Percentiles rank a stretch among this genome's conserved stretches.
Evolutionary conservation across 2,888 invertebrate species (phyloP).

Genomic region (Itoplectis maculator): DNA sequence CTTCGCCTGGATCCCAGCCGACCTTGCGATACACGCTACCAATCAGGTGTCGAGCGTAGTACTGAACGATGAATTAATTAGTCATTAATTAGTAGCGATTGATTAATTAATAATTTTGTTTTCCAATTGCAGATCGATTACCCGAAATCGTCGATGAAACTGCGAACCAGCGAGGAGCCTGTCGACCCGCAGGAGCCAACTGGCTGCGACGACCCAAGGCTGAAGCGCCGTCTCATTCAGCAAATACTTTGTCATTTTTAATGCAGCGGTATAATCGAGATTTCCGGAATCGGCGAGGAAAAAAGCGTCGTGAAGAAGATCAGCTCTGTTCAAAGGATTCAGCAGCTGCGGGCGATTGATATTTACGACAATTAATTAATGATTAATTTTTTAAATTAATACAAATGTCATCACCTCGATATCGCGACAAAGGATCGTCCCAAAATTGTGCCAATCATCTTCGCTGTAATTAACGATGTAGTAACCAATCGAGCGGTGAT

Average conservation of each 20-base stretch:
- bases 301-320: conserved; percentile 72
- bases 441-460: conserved; percentile 69
- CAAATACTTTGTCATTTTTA: conserved; percentile 70
- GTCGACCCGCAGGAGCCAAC: conserved; percentile 69
- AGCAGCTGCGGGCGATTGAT: conserved; percentile 47
- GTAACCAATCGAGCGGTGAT: conserved; percentile 72
- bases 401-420: conserved; percentile 68
- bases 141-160: conserved; percentile 66
- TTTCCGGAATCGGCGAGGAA: conserved; percentile 67
- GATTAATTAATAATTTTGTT: conserved; percentile 5
- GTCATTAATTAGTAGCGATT: background rate
- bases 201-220: conserved; percentile 70
- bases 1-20: conserved; percentile 54
- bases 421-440: conserved; percentile 60
- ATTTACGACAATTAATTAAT: background rate
- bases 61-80: conserved; percentile 23
- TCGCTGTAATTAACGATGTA: conserved; percentile 74
- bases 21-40: conserved; percentile 50
- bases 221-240: conserved; percentile 67
- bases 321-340: conserved; percentile 68
- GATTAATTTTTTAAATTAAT: background rate
- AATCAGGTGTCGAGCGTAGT: conserved; percentile 61
- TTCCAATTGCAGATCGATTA: conserved; percentile 22
- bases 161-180: conserved; percentile 65
- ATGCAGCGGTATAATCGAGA: conserved; percentile 56